Conservation (phyloP, 2,888 invertebrate species). For the Esperia sulphurella region DNA sequence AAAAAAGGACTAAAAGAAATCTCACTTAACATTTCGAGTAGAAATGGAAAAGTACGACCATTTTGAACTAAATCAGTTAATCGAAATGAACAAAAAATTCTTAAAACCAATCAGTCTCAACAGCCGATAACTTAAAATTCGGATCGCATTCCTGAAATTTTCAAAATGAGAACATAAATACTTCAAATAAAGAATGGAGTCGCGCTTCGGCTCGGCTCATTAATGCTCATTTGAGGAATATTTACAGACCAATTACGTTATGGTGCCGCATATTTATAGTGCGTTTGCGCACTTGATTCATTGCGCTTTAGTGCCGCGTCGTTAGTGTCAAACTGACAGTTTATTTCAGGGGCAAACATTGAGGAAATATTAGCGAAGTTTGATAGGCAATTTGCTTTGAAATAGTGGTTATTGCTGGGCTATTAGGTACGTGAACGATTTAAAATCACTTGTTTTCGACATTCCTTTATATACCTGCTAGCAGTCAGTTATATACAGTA, state of each 20-base stretch:
- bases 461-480: too few species aligned
- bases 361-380: slow-evolving; percentile 2
- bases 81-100: background rate
- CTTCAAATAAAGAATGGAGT: slow-evolving; percentile 53
- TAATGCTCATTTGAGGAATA: slow-evolving; percentile 62
- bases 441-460: background rate
- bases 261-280: slow-evolving; percentile 50
- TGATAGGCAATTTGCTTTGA: background rate
- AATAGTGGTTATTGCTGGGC: background rate
- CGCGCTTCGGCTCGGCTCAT: slow-evolving; percentile 44
- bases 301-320: slow-evolving; percentile 41
- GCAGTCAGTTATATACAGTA: too few species aligned
- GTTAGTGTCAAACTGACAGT: slow-evolving; percentile 50
- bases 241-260: slow-evolving; percentile 68
- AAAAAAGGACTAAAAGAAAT: too few species aligned
- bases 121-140: slow-evolving; percentile 16
- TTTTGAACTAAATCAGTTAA: background rate
- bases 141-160: slow-evolving; percentile 40
- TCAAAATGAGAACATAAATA: slow-evolving; percentile 51
- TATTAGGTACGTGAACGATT: too few species aligned
- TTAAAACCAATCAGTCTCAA: background rate
- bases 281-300: slow-evolving; percentile 45
- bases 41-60: too few species aligned
- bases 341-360: slow-evolving; percentile 40
- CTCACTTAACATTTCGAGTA: too few species aligned